Evolutionary conservation across 2,113 vertebrate genomes (phyloP), one percentile per base, ranked within the genome.

Genomic region (Tylochromis polylepis): DNA sequence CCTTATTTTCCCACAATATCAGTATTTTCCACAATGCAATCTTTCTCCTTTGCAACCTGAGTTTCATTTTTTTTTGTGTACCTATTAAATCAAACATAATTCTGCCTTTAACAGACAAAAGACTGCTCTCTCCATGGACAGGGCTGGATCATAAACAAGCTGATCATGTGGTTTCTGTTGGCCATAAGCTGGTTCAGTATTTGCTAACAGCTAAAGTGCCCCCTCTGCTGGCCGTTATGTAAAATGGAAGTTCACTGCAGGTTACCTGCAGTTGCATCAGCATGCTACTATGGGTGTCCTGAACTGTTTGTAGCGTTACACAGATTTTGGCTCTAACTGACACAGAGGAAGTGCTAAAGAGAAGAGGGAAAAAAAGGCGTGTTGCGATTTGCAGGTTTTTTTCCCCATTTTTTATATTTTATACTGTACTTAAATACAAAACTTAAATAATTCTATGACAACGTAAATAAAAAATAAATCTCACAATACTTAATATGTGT

Each of bases 211-310:
- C 34, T 36, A 34, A 79, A 88, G 58, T 18, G 87, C 91, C 1
- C 94, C 96, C 94, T 86, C 96, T 96, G 94, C 91, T 95, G 96
- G 91, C 7, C 6, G 8, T 2, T 20, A 4, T 53, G 14, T 55
- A 24, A 58, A 57, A n/a, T 38, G 29, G 6, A 24, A 34, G 6
- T 55, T 65, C 4, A 18, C 60, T 65, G 60, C 4, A 4, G 7
- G 27, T 88, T 92, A 51, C 86, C 6, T 24, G 2, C 1, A n/a
- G 24, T 91, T 88, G 58, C 81, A 86, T 91, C 83, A 89, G 78
- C 31, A 18, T n/a, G 41, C 60, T 49, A 31, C 58, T 22, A 46
- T 15, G 53, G 6, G 6, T 34, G n/a, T 11, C 53, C 22, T 72
- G 36, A 20, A 14, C 18, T 20, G 34, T 79, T 82, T 58, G 49